A percentile compares a stretch with the other conserved stretches of the same genome.
Conservation (phyloP, 2,797 vertebrate species). For the Pogoniulus pusillus region DNA sequence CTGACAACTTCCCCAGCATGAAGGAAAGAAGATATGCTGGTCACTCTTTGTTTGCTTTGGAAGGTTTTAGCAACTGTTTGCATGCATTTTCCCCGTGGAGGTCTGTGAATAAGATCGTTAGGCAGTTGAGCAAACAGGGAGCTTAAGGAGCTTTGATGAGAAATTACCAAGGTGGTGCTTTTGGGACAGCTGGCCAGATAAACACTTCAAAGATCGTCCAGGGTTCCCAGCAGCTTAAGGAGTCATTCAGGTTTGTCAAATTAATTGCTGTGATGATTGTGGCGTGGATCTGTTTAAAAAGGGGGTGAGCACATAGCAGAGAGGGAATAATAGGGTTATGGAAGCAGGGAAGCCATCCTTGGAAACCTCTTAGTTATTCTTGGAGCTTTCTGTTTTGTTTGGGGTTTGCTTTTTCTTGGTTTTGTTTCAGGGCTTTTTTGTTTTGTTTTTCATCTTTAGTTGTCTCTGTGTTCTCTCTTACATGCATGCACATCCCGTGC, state of each 20-base stretch:
- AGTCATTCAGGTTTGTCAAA: not conserved
- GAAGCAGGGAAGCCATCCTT: not conserved
- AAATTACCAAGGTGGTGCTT: not conserved
- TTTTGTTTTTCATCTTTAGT: not conserved
- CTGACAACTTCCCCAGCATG: not conserved
- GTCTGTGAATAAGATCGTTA: not conserved
- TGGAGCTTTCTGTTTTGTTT: not conserved
- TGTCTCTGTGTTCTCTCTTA: not conserved
- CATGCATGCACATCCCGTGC: not conserved
- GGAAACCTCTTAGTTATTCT: not conserved
- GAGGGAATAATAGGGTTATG: not conserved
- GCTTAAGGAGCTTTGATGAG: not conserved
- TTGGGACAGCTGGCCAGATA: not conserved
- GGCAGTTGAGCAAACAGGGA: conserved; percentile 4
- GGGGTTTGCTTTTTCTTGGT: too few species aligned
- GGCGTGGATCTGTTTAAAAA: not conserved
- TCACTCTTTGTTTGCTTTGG: not conserved
- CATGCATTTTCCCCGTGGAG: not conserved
- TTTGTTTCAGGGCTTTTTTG: too few species aligned
- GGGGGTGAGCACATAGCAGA: not conserved
- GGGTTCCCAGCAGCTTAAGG: not conserved
- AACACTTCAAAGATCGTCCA: not conserved
- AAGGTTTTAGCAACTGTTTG: not conserved
- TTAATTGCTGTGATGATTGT: not conserved
- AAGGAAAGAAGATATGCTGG: not conserved